Evolutionary conservation across 1,140 invertebrate species (phyloP).

Genomic region (Brachionus manjavacas): DNA sequence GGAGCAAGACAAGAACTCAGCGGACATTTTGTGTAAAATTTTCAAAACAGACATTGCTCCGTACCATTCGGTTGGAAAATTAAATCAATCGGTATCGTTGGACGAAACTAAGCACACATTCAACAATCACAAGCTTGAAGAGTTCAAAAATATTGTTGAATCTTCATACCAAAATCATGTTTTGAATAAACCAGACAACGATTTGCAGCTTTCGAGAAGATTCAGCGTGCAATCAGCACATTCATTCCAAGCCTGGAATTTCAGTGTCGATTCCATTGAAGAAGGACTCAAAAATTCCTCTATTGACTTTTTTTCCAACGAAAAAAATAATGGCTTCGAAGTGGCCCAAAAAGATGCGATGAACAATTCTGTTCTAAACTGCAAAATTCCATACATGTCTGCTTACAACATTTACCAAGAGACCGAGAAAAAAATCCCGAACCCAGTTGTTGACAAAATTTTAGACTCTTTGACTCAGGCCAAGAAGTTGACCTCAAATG

Average conservation of each 20-base stretch:
- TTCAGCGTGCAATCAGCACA: background rate
- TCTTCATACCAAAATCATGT: conserved; percentile 35
- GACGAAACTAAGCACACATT: conserved; percentile 5
- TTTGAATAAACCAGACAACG: background rate
- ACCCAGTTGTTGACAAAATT: background rate
- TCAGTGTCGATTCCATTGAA: background rate
- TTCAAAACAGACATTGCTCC: background rate
- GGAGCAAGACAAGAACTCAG: background rate
- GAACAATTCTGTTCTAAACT: background rate
- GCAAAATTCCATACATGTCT: conserved; percentile 21
- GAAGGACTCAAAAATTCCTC: background rate
- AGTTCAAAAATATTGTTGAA: conserved; percentile 31
- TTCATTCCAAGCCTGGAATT: conserved; percentile 5
- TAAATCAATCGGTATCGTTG: background rate
- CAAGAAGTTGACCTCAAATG: conserved; percentile 26
- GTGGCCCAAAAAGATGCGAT: background rate
- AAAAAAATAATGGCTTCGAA: background rate
- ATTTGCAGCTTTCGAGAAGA: background rate
- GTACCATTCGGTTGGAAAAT: background rate
- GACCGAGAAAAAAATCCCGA: background rate
- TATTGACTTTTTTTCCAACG: background rate
- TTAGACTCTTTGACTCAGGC: background rate
- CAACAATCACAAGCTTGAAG: conserved; percentile 26
- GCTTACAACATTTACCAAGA: conserved; percentile 37
- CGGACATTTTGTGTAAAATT: conserved; percentile 1